Percentiles rank a stretch among this genome's conserved stretches.
Evolutionary conservation across 2,797 vertebrate species (phyloP).

Genomic region (Danionella dracula): DNA sequence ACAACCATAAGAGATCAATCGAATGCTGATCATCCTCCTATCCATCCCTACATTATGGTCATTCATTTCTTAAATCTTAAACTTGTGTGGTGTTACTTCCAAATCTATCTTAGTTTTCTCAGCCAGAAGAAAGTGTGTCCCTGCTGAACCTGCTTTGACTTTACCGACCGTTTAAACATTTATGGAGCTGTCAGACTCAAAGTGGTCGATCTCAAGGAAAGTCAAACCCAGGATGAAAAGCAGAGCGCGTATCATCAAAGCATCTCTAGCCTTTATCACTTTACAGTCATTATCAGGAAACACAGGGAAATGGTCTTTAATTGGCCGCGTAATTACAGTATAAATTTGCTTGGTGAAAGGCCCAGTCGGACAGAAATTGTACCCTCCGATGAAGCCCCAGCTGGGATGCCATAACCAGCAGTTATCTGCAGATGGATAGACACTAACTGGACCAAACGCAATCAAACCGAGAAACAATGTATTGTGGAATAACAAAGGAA

Average conservation of each 20-base stretch:
- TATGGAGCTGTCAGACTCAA: constrained; percentile 44
- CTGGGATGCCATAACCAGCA: not conserved
- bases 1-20: too few species aligned
- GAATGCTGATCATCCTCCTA: not conserved
- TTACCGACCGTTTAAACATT: constrained; percentile 53
- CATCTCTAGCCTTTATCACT: constrained; percentile 43
- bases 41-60: not conserved
- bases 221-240: constrained; percentile 46
- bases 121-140: not conserved
- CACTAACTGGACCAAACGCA: constrained; percentile 16
- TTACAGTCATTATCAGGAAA: constrained; percentile 51
- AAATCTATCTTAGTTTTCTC: not conserved
- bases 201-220: constrained; percentile 24
- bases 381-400: constrained; percentile 27
- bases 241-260: constrained; percentile 6
- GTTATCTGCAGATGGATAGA: constrained; percentile 51
- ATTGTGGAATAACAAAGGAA: not conserved
- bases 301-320: constrained; percentile 51
- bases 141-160: not conserved
- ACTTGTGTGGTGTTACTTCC: not conserved
- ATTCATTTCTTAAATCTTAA: not conserved
- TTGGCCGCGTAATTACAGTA: constrained; percentile 59
- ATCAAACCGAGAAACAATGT: not conserved
- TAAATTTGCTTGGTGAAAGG: constrained; percentile 50
- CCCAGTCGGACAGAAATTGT: constrained; percentile 41